Evolutionary conservation across 2,797 vertebrate genomes (phyloP), one percentile per base, ranked within the genome.

Genomic region (Gadopsis bispinosus): DNA sequence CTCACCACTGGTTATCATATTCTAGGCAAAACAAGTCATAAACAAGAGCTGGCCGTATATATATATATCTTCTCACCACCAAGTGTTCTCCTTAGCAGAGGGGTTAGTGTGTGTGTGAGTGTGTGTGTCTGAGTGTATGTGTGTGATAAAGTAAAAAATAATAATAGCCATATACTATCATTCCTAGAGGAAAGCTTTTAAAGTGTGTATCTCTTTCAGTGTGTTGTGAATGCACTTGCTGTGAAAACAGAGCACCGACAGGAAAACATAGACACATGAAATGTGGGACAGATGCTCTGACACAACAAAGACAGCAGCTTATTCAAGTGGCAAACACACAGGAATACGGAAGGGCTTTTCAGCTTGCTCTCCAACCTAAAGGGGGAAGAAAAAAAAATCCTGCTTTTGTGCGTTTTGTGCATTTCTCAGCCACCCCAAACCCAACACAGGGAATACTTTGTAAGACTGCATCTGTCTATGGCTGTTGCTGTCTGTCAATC

Each of bases 271-370:
- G 51, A 69, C 47, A 67, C 12, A 22, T 67, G 62, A 73, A 81
- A 87, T 76, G 62, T 81, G 50, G 66, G 64, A 84, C 69, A 85
- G 78, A 69, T 63, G 26, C 72, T 64, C 11, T 66, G 73, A 80
- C 61, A 85, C 66, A 74, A 84, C 61, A 83, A 69, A 83, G 62
- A 79, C 74, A 56, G 53, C 39, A 71, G 62, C 64, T 72, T 79
- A 37, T 83, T 77, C 62, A 72, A 71, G 65, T 73, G 62, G 73
- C 71, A 83, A 75, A 82, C 75, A 73, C 33, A 83, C 19, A 64
- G 6, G 56, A 35, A 80, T 70, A 77, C 22, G 0, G 61, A 41
- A 0, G 17, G 33, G 3, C 2, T 37, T 77, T 75, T 51, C 41
- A 64, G 45, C 33, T 68, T 71, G 19, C 43, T 75, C 56, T 73